Evolutionary conservation across 2,113 vertebrate species (phyloP).

Genomic region (Bombycilla garrulus): DNA sequence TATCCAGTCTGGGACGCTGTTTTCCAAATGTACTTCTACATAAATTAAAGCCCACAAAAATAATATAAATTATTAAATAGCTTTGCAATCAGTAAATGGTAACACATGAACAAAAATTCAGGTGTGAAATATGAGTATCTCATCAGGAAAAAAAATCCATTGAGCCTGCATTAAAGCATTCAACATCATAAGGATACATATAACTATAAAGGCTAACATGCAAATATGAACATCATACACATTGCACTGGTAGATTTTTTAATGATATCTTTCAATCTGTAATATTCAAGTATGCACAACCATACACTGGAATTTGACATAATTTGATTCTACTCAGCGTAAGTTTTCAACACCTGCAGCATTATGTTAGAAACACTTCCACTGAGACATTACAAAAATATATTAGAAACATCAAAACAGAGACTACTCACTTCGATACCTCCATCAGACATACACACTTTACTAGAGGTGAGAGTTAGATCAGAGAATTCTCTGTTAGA

Average conservation of each 20-base stretch:
- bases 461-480: not conserved
- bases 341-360: not conserved
- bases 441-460: not conserved
- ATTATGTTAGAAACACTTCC: not conserved
- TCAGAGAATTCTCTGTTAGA: not conserved
- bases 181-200: not conserved
- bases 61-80: not conserved
- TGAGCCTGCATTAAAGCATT: rapidly evolving
- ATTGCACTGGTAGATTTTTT: not conserved
- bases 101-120: not conserved
- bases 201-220: not conserved
- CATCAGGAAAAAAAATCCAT: not conserved
- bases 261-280: not conserved
- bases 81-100: not conserved
- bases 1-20: not conserved
- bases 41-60: not conserved
- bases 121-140: not conserved
- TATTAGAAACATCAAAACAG: not conserved
- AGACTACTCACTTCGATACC: not conserved
- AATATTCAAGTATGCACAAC: not conserved
- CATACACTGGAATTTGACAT: not conserved
- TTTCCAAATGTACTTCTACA: not conserved
- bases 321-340: not conserved
- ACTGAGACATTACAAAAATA: not conserved
- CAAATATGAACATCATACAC: not conserved